These are phyloP conservation scores for Melitaea cinxia DNA, from an alignment of 1,140 invertebrate species.

Conservation along the genomic window DNA sequence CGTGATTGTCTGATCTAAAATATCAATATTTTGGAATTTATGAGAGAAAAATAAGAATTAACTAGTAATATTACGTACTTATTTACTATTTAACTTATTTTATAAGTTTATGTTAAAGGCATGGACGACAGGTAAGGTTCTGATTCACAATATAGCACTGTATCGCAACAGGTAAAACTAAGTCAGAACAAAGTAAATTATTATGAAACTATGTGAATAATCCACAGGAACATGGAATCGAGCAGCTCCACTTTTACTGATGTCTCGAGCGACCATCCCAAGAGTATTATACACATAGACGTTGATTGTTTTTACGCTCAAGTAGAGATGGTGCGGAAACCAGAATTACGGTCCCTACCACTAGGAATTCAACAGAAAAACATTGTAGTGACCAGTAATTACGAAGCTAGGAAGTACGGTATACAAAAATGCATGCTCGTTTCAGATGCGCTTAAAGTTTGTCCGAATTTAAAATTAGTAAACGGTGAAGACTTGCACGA, in stretches of 20 bases:
- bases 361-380: constrained; percentile 91
- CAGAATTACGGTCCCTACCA: constrained; percentile 84
- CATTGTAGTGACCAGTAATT: constrained; percentile 91
- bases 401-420: constrained; percentile 87
- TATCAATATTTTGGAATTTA: constrained; percentile 79
- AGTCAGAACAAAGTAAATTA: constrained; percentile 71
- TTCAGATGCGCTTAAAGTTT: constrained; percentile 85
- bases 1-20: constrained; percentile 76
- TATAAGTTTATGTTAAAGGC: constrained; percentile 55
- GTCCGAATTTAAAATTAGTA: constrained; percentile 86
- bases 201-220: constrained; percentile 64
- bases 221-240: constrained; percentile 76
- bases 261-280: constrained; percentile 77
- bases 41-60: constrained; percentile 72
- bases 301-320: constrained; percentile 93
- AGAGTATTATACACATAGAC: constrained; percentile 89
- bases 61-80: constrained; percentile 54
- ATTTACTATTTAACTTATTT: constrained; percentile 57
- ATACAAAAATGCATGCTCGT: constrained; percentile 89
- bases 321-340: constrained; percentile 89
- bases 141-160: constrained; percentile 46
- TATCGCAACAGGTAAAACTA: constrained; percentile 70
- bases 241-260: constrained; percentile 65
- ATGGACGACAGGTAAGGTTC: constrained; percentile 71
- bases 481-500: constrained; percentile 89